Evolutionary conservation across 1,140 invertebrate species (phyloP), one percentile per base, ranked within the genome.

Genomic region (Daktulosphaira vitifoliae): DNA sequence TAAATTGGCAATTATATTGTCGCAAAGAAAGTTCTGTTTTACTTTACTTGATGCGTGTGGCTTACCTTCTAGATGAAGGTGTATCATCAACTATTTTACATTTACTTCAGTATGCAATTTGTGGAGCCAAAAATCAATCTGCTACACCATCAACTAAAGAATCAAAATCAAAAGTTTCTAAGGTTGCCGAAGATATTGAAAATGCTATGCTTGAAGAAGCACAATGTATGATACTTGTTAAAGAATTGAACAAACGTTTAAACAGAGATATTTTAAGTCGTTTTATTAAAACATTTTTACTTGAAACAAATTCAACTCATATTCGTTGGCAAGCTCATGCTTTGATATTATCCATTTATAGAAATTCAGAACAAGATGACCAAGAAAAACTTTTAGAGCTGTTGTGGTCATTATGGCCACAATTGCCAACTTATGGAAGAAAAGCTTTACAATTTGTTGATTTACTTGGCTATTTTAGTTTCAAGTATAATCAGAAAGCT

Each of bases 381-480:
- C 90, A 94, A 73, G 84, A 89, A 68, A 77, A 78, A 13, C 72
- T 97, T 16, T 77, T 96, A 0, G 87, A 89, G 54, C 77, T 93
- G 4, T 77, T 97, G 69, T 96, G 93, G 93, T 82, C 82, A 44
- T 75, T 98, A 29, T 98, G 95, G 94, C 90, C 90, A 2, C 78
- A 89, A 46, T 78, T 98, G 33, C 90, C 92, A 0, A 82, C 86
- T 53, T 96, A 94, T 73, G 96, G 95, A 2, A 80, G 89, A 0
- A 92, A 96, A 76, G 92, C 93, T 2, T 86, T 90, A 0, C 95
- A 98, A 75, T 98, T 97, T 78, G 93, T 97, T 1, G 95, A 98
- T 76, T 78, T 98, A 0, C 80, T 98, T 0, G 95, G 94, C 0
- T 96, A 92, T 75, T 91, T 96, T 72, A 89, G 90, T 0, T 78